Evolutionary conservation across 2,797 vertebrate species (phyloP).

Genomic region (Channa striata): DNA sequence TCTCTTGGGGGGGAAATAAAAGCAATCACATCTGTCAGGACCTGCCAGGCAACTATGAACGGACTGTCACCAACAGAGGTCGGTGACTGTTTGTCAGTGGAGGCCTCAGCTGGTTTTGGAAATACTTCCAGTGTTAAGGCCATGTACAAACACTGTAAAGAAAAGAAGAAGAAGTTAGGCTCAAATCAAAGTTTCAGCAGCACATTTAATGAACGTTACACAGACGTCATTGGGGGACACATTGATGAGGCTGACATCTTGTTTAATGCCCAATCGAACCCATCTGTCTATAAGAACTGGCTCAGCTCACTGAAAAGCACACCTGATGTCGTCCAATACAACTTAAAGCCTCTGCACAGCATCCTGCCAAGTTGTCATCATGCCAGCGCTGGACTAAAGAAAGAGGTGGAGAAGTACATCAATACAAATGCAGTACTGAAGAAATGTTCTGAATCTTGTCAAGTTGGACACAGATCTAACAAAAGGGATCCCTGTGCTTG

Average conservation of each 20-base stretch:
- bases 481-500: constrained; percentile 61
- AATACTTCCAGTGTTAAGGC: neutral
- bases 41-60: constrained; percentile 58
- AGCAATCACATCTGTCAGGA: constrained; percentile 62
- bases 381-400: constrained; percentile 16
- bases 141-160: constrained; percentile 15
- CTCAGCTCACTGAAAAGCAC: constrained; percentile 26
- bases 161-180: constrained; percentile 3
- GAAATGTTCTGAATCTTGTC: constrained; percentile 55
- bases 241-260: constrained; percentile 16
- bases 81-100: constrained; percentile 73
- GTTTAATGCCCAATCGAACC: constrained; percentile 13
- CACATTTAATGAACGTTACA: constrained; percentile 36
- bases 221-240: constrained; percentile 43
- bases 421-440: constrained; percentile 38
- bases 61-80: constrained; percentile 62
- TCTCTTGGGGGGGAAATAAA: constrained; percentile 67
- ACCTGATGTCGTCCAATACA: constrained; percentile 52
- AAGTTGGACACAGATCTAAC: constrained; percentile 39
- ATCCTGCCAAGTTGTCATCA: constrained; percentile 12
- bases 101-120: constrained; percentile 63
- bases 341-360: constrained; percentile 51
- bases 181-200: constrained; percentile 20
- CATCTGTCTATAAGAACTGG: constrained; percentile 24
- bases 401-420: constrained; percentile 56